A percentile compares a stretch with the other conserved stretches of the same genome.
These are phyloP conservation scores for Parotia lawesii DNA, from an alignment of 2,113 vertebrate species.

Conservation along the genomic window DNA sequence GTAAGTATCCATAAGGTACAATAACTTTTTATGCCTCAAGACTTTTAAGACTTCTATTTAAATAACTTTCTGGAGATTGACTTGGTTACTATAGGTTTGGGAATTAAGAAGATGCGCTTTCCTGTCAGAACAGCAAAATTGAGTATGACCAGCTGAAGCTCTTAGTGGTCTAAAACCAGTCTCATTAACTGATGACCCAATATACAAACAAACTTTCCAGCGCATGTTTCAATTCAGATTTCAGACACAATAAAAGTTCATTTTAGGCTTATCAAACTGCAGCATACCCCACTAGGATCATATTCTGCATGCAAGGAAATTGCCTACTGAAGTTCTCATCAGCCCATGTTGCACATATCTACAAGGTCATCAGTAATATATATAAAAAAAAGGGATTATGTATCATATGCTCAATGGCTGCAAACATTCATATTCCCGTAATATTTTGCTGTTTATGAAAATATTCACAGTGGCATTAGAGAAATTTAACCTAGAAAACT, in stretches of 20 bases:
- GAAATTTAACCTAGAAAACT: not conserved
- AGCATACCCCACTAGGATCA: not conserved
- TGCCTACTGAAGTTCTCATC: not conserved
- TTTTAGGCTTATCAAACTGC: constrained; percentile 20
- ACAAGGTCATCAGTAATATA: not conserved
- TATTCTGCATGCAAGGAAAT: not conserved
- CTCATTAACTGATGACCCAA: constrained; percentile 12
- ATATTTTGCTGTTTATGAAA: not conserved
- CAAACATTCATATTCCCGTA: not conserved
- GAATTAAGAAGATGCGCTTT: not conserved
- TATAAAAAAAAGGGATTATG: not conserved
- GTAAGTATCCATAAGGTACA: not conserved
- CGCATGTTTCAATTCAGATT: not conserved
- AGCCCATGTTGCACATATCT: not conserved
- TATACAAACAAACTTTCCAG: not conserved
- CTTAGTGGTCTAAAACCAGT: not conserved
- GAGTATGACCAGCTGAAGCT: not conserved
- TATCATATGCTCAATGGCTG: not conserved
- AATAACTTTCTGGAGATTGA: not conserved
- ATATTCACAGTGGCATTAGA: not conserved
- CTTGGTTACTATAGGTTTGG: not conserved
- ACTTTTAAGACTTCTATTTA: constrained; percentile 15
- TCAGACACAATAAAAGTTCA: not conserved
- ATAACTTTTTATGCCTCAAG: not conserved
- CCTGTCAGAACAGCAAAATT: not conserved